These are phyloP conservation scores for Huso huso DNA, from an alignment of 2,797 vertebrate genomes.

Conservation along the genomic window DNA sequence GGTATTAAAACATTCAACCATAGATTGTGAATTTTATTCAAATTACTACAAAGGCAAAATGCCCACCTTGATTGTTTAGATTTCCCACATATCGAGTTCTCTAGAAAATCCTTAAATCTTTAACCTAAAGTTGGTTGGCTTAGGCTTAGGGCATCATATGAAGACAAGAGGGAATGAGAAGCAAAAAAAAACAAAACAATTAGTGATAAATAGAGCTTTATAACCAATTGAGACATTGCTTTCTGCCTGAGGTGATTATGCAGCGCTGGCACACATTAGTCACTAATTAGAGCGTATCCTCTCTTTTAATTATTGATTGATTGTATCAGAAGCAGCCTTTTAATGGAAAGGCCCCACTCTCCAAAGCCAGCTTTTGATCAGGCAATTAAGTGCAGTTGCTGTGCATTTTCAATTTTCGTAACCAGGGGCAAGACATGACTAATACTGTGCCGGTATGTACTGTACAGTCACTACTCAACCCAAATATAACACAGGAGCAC, in stretches of 20 bases:
- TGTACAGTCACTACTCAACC: too few relatives aligned
- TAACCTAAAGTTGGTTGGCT: neutral
- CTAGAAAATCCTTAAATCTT: too few relatives aligned
- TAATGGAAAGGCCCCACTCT: slow-evolving; percentile 11
- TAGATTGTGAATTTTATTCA: too few relatives aligned
- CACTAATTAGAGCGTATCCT: slow-evolving; percentile 55
- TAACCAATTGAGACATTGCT: slow-evolving; percentile 18
- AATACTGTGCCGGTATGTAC: too few relatives aligned
- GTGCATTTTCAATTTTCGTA: too few relatives aligned
- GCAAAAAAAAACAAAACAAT: neutral
- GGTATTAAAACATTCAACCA: too few relatives aligned
- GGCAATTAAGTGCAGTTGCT: too few relatives aligned
- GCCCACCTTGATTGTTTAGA: too few relatives aligned
- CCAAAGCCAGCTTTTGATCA: neutral
- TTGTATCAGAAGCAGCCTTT: slow-evolving; percentile 49
- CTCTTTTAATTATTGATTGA: slow-evolving; percentile 61
- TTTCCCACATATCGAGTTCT: too few relatives aligned
- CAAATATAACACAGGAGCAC: too few relatives aligned
- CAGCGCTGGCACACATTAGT: slow-evolving; percentile 43
- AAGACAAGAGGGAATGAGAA: neutral
- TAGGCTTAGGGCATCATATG: neutral
- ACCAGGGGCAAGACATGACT: too few relatives aligned
- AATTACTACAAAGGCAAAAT: too few relatives aligned
- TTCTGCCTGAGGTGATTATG: slow-evolving; percentile 38
- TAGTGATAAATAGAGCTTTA: slow-evolving; percentile 26